phyloP scores from a whole-genome alignment of 2,888 invertebrate species.

The Baronia brevicornis region DNA sequence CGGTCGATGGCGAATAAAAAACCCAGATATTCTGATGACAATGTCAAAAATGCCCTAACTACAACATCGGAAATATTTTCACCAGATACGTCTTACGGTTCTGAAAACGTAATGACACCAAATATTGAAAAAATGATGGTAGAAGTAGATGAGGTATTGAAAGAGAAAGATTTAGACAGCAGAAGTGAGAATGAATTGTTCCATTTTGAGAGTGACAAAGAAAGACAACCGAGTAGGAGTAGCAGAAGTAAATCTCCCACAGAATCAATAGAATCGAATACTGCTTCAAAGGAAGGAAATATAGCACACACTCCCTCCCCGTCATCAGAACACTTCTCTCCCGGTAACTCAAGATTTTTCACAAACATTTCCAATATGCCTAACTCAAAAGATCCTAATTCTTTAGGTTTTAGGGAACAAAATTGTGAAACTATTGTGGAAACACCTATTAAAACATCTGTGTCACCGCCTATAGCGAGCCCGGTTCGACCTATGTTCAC shows the following conservation, averaged over 20 bases:
- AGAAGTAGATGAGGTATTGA: constrained; percentile 52
- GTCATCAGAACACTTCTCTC: constrained; percentile 55
- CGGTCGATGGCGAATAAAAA: constrained; percentile 59
- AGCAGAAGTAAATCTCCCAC: constrained; percentile 65
- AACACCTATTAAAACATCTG: constrained; percentile 35
- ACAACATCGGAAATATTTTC: constrained; percentile 63
- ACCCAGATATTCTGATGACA: constrained; percentile 70
- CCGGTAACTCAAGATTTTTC: constrained; percentile 37
- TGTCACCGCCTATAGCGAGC: constrained; percentile 84
- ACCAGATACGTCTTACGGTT: constrained; percentile 68
- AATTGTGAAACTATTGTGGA: constrained; percentile 23
- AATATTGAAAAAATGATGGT: constrained; percentile 44
- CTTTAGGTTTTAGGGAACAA: constrained; percentile 31
- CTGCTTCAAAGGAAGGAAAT: constrained; percentile 40
- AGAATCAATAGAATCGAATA: constrained; percentile 56
- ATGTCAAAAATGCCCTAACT: constrained; percentile 54
- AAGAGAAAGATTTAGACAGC: constrained; percentile 77
- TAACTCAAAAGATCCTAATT: constrained; percentile 33
- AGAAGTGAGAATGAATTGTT: constrained; percentile 82
- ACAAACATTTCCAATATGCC: constrained; percentile 23
- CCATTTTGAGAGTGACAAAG: constrained; percentile 64
- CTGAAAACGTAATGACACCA: constrained; percentile 62
- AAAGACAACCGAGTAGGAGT: constrained; percentile 50
- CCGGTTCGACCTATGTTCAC: constrained; percentile 70
- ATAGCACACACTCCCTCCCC: constrained; percentile 52